Conservation (phyloP, 2,888 invertebrate species). For the Eumacrocentrus americanus region DNA sequence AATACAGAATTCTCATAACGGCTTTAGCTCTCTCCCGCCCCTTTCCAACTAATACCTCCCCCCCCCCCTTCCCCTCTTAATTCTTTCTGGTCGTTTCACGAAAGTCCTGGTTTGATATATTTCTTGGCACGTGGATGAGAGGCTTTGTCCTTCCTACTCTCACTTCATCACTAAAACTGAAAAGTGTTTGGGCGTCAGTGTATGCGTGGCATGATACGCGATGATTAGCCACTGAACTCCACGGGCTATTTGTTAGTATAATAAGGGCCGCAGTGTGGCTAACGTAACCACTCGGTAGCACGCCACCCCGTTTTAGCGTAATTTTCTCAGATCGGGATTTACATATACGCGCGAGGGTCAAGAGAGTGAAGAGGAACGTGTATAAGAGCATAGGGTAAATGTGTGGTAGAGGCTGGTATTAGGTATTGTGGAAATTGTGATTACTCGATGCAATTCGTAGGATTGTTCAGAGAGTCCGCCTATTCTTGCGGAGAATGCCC, state of each 20-base stretch:
- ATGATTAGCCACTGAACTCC: conserved; percentile 60
- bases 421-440: conserved; percentile 17
- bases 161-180: conserved; percentile 11
- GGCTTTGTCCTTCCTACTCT: conserved; percentile 15
- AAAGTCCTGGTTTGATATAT: conserved; percentile 10
- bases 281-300: conserved; percentile 59
- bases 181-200: conserved; percentile 29
- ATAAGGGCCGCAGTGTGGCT: conserved; percentile 59
- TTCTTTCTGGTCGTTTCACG: neutral
- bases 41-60: neutral
- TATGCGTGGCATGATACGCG: conserved; percentile 58
- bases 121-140: conserved; percentile 23
- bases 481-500: too few species aligned
- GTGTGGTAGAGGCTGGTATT: too few species aligned
- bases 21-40: too few species aligned
- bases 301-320: conserved; percentile 61
- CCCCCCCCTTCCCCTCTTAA: neutral
- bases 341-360: conserved; percentile 46
- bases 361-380: neutral
- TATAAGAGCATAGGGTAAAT: neutral
- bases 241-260: conserved; percentile 62
- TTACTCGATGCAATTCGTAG: conserved; percentile 23
- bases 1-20: too few species aligned
- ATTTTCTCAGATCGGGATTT: conserved; percentile 60
- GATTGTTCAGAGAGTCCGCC: too few species aligned